These are phyloP conservation scores for Podiceps cristatus DNA, from an alignment of 2,113 vertebrate genomes.

Conservation along the genomic window DNA sequence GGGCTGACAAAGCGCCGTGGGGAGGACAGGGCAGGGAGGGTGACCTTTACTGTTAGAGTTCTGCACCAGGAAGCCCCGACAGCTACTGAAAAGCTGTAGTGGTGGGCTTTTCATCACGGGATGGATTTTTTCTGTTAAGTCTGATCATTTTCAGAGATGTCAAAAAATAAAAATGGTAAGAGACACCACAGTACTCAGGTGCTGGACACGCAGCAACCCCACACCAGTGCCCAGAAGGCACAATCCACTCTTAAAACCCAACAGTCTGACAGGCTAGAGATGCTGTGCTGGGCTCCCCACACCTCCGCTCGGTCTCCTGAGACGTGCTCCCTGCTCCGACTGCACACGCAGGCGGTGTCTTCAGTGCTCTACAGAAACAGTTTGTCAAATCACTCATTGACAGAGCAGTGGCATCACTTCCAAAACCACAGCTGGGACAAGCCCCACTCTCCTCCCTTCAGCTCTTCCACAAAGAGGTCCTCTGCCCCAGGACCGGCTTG, in stretches of 20 bases:
- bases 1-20: not conserved
- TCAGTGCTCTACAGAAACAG: rapidly evolving
- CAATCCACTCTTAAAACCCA: not conserved
- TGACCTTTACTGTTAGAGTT: not conserved
- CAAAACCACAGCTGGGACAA: not conserved
- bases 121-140: not conserved
- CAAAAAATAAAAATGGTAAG: not conserved
- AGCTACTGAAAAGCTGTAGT: not conserved
- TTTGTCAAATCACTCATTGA: not conserved
- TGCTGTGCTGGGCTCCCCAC: not conserved
- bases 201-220: not conserved
- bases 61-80: not conserved
- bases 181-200: not conserved
- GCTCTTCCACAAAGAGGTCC: not conserved
- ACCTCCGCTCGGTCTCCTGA: rapidly evolving
- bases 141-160: not conserved
- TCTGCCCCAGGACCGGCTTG: not conserved
- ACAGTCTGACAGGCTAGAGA: not conserved
- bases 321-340: not conserved
- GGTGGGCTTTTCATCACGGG: not conserved
- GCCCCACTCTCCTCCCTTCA: not conserved
- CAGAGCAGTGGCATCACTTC: not conserved
- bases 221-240: not conserved
- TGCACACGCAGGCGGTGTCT: not conserved
- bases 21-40: not conserved